Evolutionary conservation across 2,113 vertebrate genomes (phyloP).

Genomic region (Passer domesticus): DNA sequence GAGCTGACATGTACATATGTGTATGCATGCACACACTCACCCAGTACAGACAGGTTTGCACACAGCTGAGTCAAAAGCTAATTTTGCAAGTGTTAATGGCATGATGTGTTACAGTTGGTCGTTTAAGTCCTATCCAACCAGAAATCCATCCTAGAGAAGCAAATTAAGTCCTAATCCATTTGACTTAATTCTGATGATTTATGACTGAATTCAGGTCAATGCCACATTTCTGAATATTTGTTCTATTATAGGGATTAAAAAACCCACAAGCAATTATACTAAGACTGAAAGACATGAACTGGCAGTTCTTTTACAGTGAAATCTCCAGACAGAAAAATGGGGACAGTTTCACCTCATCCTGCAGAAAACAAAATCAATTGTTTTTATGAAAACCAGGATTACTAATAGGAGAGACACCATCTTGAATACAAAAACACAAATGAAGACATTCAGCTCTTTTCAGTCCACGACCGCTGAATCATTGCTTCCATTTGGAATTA

Average conservation of each 20-base stretch:
- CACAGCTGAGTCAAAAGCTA: background rate
- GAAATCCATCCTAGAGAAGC: background rate
- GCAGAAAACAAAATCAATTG: background rate
- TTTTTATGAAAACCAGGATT: background rate
- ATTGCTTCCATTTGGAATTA: background rate
- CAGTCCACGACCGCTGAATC: background rate
- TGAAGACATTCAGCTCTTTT: background rate
- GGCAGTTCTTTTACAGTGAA: background rate
- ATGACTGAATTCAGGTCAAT: background rate
- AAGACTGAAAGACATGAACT: background rate
- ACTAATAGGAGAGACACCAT: background rate
- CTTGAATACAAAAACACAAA: background rate
- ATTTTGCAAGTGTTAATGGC: background rate
- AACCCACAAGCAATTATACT: background rate
- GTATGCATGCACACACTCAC: background rate
- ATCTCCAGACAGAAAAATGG: background rate
- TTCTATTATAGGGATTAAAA: background rate
- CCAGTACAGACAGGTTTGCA: background rate
- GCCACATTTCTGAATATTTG: background rate
- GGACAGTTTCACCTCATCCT: background rate
- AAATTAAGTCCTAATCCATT: background rate
- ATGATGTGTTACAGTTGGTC: background rate
- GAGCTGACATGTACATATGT: background rate
- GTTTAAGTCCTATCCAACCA: background rate
- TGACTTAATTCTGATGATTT: background rate